Evolutionary conservation across 2,113 vertebrate species (phyloP).

Genomic region (Strix aluco): DNA sequence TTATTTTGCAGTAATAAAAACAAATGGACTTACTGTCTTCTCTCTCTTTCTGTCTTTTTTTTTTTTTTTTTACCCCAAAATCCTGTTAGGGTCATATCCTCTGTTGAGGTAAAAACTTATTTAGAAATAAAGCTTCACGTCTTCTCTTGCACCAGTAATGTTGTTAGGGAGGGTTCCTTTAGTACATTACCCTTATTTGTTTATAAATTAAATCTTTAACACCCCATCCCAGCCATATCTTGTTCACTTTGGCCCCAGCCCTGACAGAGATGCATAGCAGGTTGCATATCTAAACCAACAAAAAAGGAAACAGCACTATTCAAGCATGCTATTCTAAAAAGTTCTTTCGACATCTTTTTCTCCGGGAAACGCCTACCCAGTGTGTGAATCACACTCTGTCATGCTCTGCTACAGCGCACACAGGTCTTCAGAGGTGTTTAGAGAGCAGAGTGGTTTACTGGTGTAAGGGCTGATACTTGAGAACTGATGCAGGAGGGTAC

Average conservation of each 20-base stretch:
- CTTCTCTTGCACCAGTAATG: background rate
- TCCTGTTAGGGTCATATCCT: background rate
- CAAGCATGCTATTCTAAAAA: background rate
- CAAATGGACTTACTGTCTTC: background rate
- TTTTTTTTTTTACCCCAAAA: background rate
- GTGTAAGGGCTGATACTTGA: accelerated
- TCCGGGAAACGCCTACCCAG: background rate
- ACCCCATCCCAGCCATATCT: background rate
- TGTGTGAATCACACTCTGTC: accelerated
- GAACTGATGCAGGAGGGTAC: background rate
- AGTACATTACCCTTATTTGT: background rate
- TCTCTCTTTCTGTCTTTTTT: too few relatives aligned
- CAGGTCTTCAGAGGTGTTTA: background rate
- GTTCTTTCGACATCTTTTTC: background rate
- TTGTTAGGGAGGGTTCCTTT: background rate
- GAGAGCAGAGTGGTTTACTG: background rate
- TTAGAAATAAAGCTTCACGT: background rate
- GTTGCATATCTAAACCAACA: background rate
- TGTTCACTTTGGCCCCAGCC: background rate
- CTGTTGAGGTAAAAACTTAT: background rate
- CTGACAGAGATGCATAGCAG: background rate
- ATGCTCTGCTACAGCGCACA: background rate
- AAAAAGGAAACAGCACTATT: background rate
- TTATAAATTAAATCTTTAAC: background rate
- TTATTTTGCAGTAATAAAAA: background rate